Evolutionary conservation across 2,113 vertebrate genomes (phyloP), one percentile per base, ranked within the genome.

Genomic region (Colaptes auratus): DNA sequence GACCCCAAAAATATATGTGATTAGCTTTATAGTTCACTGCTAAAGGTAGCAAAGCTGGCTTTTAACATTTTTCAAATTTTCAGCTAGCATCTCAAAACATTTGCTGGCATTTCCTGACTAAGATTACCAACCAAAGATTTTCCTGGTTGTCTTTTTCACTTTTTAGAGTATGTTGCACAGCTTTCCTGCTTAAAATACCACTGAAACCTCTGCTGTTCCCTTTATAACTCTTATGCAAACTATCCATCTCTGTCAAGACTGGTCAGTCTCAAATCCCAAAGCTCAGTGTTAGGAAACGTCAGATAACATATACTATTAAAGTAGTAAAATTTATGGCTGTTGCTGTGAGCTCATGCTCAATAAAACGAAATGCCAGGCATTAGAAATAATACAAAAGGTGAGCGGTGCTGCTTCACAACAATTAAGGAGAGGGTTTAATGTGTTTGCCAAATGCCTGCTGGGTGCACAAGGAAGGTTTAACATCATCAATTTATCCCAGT

Each of bases 11-110:
- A 89, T 77, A 92, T 64, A 92, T 74, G 77, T 83, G 64, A 83
- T 91, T 91, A 94, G 67, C 72, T 96, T 97, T 90, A 92, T 89
- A 92, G 87, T 96, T 95, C 89, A 96, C 83, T 92, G 93, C 64
- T 95, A 93, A 93, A 90, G 81, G 92, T 93, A 94, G 89, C 71
- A 95, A 89, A 94, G 80, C 91, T 89, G 85, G 44, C 82, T 86
- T 95, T 96, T 91, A 91, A 78, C 95, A 92, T 89, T 86, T 92
- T 94, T 94, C 85, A 92, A 89, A 92, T 95, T 95, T 96, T 88
- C 89, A 77, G 82, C 91, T 91, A 79, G 88, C 81, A 79, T 95
- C 92, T 96, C 79, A 66, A 96, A 89, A 65, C 73, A 94, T 60
- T 91, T 89, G 91, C 88, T 66, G 74, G 81, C 78, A 91, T 94